A percentile compares a stretch with the other conserved stretches of the same genome.
Evolutionary conservation across 2,888 invertebrate genomes (phyloP).

Genomic region (Coenonympha arcania): DNA sequence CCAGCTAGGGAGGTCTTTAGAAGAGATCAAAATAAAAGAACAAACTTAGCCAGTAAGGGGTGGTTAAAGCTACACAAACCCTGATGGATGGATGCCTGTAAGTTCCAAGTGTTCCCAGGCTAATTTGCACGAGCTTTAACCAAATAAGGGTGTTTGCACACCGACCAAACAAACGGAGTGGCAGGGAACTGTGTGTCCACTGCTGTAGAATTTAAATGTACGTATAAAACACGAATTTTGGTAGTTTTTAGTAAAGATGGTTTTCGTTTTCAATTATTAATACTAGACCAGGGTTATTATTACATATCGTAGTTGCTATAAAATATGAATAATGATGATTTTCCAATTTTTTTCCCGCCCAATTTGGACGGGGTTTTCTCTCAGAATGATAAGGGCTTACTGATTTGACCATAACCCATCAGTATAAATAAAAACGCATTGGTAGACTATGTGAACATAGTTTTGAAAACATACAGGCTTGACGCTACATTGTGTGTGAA

Average conservation of each 20-base stretch:
- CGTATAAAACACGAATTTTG: background rate
- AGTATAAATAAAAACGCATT: too few species aligned
- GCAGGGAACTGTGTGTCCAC: background rate
- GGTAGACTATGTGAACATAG: too few species aligned
- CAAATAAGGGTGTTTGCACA: constrained; percentile 6
- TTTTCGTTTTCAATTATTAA: background rate
- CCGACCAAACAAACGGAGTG: background rate
- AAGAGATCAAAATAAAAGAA: background rate
- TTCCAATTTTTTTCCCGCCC: too few species aligned
- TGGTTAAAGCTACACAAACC: background rate
- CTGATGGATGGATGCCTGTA: constrained; percentile 2
- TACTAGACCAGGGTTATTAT: background rate
- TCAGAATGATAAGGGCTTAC: too few species aligned
- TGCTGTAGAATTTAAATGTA: background rate
- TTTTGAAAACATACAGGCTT: too few species aligned
- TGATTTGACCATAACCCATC: too few species aligned
- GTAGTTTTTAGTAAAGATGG: background rate
- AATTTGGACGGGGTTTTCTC: too few species aligned
- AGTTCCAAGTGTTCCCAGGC: constrained; percentile 1
- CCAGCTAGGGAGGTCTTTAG: too few species aligned
- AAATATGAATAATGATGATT: too few species aligned
- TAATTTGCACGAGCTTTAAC: constrained; percentile 1
- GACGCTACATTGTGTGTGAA: too few species aligned
- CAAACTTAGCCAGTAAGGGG: background rate
- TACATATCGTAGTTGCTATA: too few species aligned